phyloP scores from a whole-genome alignment of 2,797 vertebrate species.

The Acrossocheilus fasciatus region DNA sequence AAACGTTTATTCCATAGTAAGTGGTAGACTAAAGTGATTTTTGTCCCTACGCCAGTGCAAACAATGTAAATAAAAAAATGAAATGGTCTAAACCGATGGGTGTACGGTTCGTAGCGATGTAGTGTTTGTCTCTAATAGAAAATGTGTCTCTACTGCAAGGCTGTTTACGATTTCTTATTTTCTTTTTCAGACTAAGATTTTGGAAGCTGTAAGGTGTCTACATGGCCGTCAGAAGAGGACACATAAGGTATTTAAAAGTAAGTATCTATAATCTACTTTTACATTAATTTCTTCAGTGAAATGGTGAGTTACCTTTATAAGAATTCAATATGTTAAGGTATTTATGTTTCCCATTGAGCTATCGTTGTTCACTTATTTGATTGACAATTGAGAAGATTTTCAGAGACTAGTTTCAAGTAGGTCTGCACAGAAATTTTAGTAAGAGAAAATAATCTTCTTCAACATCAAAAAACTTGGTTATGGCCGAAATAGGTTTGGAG shows the following conservation, averaged over 20 bases:
- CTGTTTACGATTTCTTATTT: not conserved
- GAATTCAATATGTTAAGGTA: not conserved
- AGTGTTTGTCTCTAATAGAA: too few relatives aligned
- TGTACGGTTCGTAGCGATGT: not conserved
- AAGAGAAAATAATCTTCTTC: not conserved
- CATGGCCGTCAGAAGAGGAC: conserved; percentile 83
- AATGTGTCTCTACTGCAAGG: not conserved
- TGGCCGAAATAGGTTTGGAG: not conserved
- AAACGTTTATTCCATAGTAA: not conserved
- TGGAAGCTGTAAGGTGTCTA: conserved; percentile 56
- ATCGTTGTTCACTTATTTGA: not conserved
- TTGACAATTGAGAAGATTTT: not conserved
- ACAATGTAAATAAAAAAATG: too few relatives aligned
- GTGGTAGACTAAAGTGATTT: not conserved
- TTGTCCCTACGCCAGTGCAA: not conserved
- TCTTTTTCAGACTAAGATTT: conserved; percentile 58
- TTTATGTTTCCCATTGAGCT: not conserved
- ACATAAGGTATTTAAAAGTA: conserved; percentile 83
- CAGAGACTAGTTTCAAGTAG: not conserved
- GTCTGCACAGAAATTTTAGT: too few relatives aligned
- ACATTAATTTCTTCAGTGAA: not conserved
- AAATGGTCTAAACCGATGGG: not conserved
- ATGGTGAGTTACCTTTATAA: not conserved
- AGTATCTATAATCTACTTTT: conserved; percentile 43
- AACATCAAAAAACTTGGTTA: not conserved